Evolutionary conservation across 2,113 vertebrate species (phyloP), one percentile per base, ranked within the genome.

Genomic region (Calyptommatus sinebrachiatus): DNA sequence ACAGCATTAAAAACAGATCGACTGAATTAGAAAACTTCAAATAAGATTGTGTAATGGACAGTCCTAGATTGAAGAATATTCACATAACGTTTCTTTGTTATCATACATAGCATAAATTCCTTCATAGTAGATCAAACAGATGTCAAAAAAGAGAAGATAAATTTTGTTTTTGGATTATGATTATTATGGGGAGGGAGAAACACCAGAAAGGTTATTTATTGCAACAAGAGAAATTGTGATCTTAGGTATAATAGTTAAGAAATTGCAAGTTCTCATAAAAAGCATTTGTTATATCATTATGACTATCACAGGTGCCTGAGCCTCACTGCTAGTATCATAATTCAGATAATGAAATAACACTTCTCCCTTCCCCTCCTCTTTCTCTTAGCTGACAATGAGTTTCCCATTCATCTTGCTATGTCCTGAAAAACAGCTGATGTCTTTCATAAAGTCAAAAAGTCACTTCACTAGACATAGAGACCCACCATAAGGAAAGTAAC

Each of bases 341-440:
- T 66, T 62, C 0, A 0, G 84, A 85, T 62, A 76, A 82, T 73
- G 85, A 73, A 46, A 81, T 83, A 77, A 57, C 7, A 78, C 79
- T 35, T 68, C 81, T 74, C 16, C 46, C 46, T 48, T 53, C 50
- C 12, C 50, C 50, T 53, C 50, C 50, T 53, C 41, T 7, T n/a
- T 81, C 61, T 77, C 77, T 78, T 20, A 73, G 73, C 31, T 77
- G 21, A 31, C 35, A 89, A 77, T 85, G 87, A 88, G 86, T 90
- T 88, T 87, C 88, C 9, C 88, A 91, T 90, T 87, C 73, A 80
- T 83, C 83, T 88, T 91, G 68, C 83, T 83, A 75, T 50, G 48
- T 69, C 65, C 86, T 90, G 78, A 85, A 83, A 85, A 84, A 89
- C 87, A 91, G 90, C 90, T 90, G 89, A 82, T 84, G 69, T 85